phyloP scores from a whole-genome alignment of 2,113 vertebrate genomes.

The Motacilla tschutschensis region DNA sequence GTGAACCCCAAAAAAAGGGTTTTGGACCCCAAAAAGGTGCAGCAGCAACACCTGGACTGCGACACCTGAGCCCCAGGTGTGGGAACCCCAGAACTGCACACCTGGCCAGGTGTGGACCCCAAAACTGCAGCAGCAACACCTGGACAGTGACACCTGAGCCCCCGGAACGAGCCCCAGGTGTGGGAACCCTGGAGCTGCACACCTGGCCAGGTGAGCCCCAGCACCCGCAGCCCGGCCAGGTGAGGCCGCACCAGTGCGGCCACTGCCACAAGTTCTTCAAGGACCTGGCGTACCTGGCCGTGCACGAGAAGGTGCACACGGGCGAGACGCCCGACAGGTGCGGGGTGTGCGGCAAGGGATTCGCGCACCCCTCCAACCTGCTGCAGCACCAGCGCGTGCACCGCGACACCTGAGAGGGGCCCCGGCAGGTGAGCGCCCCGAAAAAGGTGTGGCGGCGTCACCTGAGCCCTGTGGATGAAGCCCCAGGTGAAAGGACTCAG shows the following conservation, averaged over 20 bases:
- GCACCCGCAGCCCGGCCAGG: constrained; percentile 43
- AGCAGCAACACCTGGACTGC: no score
- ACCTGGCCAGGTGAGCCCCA: no score
- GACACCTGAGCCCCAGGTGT: no score
- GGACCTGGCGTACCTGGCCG: constrained; percentile 41
- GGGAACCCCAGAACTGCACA: no score
- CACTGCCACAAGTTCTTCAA: constrained; percentile 64
- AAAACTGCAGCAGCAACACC: no score
- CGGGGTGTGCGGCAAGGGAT: constrained; percentile 24
- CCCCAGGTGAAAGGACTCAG: background rate
- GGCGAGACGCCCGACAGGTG: constrained; percentile 49
- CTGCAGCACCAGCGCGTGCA: constrained; percentile 47
- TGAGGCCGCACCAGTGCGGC: constrained; percentile 22
- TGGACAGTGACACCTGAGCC: no score
- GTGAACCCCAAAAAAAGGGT: no score
- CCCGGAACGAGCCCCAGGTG: no score
- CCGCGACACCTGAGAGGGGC: background rate
- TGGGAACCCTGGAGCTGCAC: no score
- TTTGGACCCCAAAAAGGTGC: no score
- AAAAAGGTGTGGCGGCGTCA: background rate
- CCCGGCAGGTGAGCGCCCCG: fast-evolving
- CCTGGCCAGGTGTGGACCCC: no score
- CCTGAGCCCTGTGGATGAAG: background rate
- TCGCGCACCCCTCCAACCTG: constrained; percentile 53
- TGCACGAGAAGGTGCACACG: constrained; percentile 59